phyloP scores from a whole-genome alignment of 1,140 invertebrate species.

The Idris sp. region DNA sequence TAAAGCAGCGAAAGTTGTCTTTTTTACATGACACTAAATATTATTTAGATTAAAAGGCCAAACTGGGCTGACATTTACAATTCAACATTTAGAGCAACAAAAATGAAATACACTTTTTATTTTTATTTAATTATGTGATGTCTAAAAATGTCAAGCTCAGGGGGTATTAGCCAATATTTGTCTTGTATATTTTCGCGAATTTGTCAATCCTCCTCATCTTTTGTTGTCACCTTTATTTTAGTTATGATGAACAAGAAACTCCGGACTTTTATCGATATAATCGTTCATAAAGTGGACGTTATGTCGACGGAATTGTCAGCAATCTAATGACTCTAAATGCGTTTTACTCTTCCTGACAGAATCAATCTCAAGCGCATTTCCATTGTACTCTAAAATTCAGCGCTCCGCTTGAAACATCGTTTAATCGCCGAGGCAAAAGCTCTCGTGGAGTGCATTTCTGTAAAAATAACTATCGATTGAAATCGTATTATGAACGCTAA shows the following conservation, averaged over 20 bases:
- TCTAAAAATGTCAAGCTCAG: too few species aligned
- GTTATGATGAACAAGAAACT: slow-evolving; percentile 49
- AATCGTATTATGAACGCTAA: slow-evolving; percentile 61
- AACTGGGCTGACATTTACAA: too few species aligned
- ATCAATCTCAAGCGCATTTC: slow-evolving; percentile 63
- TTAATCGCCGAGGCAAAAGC: slow-evolving; percentile 59
- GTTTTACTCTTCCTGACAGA: slow-evolving; percentile 62
- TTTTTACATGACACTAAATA: too few species aligned
- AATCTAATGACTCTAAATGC: slow-evolving; percentile 64
- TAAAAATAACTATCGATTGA: slow-evolving; percentile 63
- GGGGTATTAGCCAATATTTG: too few species aligned
- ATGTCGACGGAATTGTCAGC: slow-evolving; percentile 62
- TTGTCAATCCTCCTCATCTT: slow-evolving; percentile 2
- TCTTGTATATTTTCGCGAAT: too few species aligned
- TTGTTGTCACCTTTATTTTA: slow-evolving; percentile 27
- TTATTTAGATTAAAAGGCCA: too few species aligned
- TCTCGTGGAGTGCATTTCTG: slow-evolving; percentile 56
- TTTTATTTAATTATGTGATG: too few species aligned
- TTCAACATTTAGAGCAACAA: too few species aligned
- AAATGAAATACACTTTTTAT: too few species aligned
- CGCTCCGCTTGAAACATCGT: slow-evolving; percentile 54
- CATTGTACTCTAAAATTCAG: slow-evolving; percentile 62
- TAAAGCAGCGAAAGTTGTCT: too few species aligned
- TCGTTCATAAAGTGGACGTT: slow-evolving; percentile 59
- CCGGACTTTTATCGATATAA: slow-evolving; percentile 58